Percentiles rank a stretch among this genome's conserved stretches.
Conservation (phyloP, 2,797 vertebrate species). For the Gymnopithys bicolor region DNA sequence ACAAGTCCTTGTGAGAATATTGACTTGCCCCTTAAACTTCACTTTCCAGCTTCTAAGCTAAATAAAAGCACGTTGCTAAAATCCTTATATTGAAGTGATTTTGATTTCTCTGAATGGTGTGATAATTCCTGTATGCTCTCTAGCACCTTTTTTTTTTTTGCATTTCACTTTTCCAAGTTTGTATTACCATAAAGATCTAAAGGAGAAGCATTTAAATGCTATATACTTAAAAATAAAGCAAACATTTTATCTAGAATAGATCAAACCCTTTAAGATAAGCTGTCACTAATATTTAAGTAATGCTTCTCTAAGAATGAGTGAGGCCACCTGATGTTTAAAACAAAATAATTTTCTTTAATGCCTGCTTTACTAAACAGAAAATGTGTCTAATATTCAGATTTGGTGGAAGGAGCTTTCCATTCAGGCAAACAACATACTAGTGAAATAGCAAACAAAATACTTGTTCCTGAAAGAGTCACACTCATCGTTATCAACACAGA, state of each 20-base stretch:
- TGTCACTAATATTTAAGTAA: neutral
- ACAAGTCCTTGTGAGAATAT: conserved; percentile 11
- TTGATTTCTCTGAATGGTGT: neutral
- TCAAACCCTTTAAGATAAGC: neutral
- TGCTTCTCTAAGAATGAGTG: neutral
- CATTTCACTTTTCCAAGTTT: neutral
- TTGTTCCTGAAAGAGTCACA: neutral
- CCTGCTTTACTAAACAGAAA: neutral
- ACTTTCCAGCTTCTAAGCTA: neutral
- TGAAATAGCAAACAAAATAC: neutral
- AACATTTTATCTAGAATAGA: neutral
- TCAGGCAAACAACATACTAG: neutral
- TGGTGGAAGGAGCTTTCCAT: neutral
- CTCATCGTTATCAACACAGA: neutral
- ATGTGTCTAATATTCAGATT: neutral
- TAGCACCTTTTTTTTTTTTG: neutral
- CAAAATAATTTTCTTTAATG: neutral
- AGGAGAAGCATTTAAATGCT: neutral
- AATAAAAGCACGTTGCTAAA: neutral
- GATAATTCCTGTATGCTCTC: neutral
- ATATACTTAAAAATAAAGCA: neutral
- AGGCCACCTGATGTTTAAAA: neutral
- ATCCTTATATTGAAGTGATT: neutral
- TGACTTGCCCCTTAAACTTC: neutral
- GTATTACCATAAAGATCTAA: neutral